These are phyloP conservation scores for Ctena decussata DNA, from an alignment of 2,888 invertebrate genomes.

Conservation along the genomic window DNA sequence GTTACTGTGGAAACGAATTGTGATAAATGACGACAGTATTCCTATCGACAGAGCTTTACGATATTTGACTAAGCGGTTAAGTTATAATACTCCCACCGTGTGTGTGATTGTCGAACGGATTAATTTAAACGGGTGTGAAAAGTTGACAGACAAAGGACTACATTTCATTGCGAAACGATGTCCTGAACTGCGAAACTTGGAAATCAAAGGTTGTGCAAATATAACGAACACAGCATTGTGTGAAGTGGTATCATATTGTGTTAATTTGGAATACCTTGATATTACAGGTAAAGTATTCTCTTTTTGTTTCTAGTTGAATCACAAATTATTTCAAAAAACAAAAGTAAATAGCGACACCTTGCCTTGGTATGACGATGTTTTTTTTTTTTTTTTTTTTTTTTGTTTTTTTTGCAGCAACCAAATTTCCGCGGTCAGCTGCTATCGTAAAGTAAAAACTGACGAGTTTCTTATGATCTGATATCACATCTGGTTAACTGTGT, in stretches of 20 bases:
- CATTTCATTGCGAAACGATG: constrained; percentile 92
- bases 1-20: constrained; percentile 91
- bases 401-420: too few species aligned
- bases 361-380: too few species aligned
- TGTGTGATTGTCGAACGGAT: constrained; percentile 91
- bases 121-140: constrained; percentile 90
- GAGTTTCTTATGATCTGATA: too few species aligned
- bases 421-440: too few species aligned
- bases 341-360: too few species aligned
- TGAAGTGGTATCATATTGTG: constrained; percentile 93
- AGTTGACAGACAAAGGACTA: constrained; percentile 93
- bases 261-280: constrained; percentile 94
- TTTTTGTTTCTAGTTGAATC: background rate
- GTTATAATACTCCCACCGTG: constrained; percentile 90
- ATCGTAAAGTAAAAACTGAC: too few species aligned
- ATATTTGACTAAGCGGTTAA: constrained; percentile 89
- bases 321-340: too few species aligned
- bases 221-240: constrained; percentile 93
- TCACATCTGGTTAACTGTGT: too few species aligned
- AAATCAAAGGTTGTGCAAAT: constrained; percentile 92
- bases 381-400: too few species aligned
- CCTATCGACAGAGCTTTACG: constrained; percentile 90
- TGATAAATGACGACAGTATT: constrained; percentile 89
- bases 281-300: constrained; percentile 90
- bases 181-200: constrained; percentile 93